phyloP scores from a whole-genome alignment of 2,797 vertebrate genomes.

The Neopelma chrysocephalum region DNA sequence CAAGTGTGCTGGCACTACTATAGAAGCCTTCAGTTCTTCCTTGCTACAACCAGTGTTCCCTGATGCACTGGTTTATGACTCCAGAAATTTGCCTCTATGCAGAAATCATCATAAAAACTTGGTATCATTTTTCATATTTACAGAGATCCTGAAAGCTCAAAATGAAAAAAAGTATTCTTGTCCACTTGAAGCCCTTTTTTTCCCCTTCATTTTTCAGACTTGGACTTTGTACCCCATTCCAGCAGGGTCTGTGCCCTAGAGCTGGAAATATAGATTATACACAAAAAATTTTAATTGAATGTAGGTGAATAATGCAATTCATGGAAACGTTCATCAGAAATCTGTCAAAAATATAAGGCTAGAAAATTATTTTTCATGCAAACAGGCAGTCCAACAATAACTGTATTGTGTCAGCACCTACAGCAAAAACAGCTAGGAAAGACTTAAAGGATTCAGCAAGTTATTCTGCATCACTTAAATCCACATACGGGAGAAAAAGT shows the following conservation, averaged over 20 bases:
- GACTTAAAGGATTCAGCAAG: not conserved
- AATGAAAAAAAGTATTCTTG: not conserved
- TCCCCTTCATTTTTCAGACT: not conserved
- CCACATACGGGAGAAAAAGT: rapidly evolving
- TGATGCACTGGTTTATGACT: not conserved
- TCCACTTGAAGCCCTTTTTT: not conserved
- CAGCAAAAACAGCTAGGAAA: not conserved
- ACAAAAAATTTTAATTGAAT: not conserved
- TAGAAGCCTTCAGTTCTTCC: not conserved
- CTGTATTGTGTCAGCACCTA: not conserved
- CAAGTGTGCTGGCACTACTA: rapidly evolving
- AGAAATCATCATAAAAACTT: not conserved
- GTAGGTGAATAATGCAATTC: not conserved
- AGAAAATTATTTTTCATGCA: not conserved
- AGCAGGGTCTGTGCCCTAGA: not conserved
- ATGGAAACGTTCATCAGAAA: not conserved
- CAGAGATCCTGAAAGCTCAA: not conserved
- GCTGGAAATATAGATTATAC: not conserved
- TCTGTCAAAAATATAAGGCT: not conserved
- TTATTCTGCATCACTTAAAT: not conserved
- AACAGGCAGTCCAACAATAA: not conserved
- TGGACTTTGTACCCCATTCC: not conserved
- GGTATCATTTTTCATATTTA: not conserved
- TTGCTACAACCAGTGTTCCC: not conserved
- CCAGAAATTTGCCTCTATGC: rapidly evolving